Base-by-base conservation (phyloP, 1,140 invertebrate species). In the Nilaparvata lugens region DNA sequence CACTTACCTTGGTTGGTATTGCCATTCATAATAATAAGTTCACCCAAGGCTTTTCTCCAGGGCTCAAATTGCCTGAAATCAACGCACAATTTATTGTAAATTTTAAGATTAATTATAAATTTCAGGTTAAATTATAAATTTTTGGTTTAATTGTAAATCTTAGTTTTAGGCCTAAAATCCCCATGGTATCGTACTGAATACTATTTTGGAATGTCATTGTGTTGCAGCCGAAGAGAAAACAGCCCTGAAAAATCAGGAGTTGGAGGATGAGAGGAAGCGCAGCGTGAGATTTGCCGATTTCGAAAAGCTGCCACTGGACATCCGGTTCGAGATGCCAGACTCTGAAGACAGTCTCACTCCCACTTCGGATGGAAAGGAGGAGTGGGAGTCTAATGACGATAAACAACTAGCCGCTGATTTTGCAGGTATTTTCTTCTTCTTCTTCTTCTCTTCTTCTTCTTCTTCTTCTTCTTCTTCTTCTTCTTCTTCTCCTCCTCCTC, bases 11-110 rank as follows among this genome's bases (percentile, higher is more conserved):
- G 23, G 21, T 16, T 24, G 57, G 61, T 64, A 53, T 43, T 53
- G 11, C 59, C 62, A 56, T 48, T 54, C 51, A 60, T 61, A n/a
- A 35, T 35, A 11, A 67, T 66, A 16, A 56, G 62, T 54, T 67
- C 65, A 35, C 58, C 65, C 28, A 68, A 43, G 16, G 64, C 52
- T 57, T 60, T 63, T 11, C 61, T 62, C 66, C 66, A 67, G 1
- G 55, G 64, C 43, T 75, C 58, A 75, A 70, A 69, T 68, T 71
- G 64, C 67, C 74, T 75, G 54, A 45, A 62, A 62, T 4, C 35
- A 35, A 52, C 60, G 43, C 19, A 60, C 56, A 54, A 64, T 61
- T 19, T 5, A n/a, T n/a, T n/a, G n/a, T n/a, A n/a, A n/a, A n/a
- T n/a, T n/a, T n/a, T n/a, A n/a, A n/a, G n/a, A n/a, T n/a, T n/a